Conservation (phyloP, 2,797 vertebrate genomes). For the Sitta carolinensis region DNA sequence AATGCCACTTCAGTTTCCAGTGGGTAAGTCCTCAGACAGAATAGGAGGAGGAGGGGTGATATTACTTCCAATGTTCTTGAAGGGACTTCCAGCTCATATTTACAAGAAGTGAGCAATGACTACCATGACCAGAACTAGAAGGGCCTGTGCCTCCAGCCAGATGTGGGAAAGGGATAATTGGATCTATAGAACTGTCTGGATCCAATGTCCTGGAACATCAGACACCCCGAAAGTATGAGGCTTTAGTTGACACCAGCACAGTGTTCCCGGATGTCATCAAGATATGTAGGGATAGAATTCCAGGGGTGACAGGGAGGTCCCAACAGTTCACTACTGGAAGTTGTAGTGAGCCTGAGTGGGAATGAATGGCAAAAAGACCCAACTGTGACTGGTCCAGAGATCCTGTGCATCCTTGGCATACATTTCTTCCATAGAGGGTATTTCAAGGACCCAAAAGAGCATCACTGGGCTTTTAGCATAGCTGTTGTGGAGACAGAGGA, state of each 20-base stretch:
- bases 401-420: not conserved
- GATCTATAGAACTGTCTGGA: not conserved
- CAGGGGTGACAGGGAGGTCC: not conserved
- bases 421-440: not conserved
- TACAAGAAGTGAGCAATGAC: not conserved
- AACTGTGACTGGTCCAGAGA: not conserved
- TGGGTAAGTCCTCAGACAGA: too few relatives aligned
- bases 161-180: not conserved
- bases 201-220: not conserved
- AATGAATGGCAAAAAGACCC: not conserved
- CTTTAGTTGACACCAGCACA: not conserved
- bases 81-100: not conserved
- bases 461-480: not conserved
- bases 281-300: not conserved
- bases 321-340: not conserved
- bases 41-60: not conserved
- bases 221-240: not conserved
- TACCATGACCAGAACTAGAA: not conserved
- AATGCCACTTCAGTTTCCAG: too few relatives aligned
- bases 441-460: not conserved
- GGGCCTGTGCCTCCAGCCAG: not conserved
- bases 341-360: not conserved
- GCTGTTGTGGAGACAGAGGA: not conserved
- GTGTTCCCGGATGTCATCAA: not conserved
- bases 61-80: not conserved